phyloP scores from a whole-genome alignment of 2,888 invertebrate species.

The Sympetrum striolatum region DNA sequence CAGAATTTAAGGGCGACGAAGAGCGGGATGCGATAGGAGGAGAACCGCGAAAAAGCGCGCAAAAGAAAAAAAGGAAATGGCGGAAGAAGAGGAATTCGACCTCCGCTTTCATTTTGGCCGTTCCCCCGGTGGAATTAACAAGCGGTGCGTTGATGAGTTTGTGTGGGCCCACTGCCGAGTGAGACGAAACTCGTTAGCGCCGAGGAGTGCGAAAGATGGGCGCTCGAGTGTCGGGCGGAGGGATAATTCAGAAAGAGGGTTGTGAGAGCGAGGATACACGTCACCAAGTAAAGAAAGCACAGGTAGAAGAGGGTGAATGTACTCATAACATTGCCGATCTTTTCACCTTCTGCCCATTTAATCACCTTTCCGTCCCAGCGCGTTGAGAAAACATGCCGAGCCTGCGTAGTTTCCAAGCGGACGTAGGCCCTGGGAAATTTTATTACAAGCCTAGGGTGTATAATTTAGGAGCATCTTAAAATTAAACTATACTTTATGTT shows the following conservation, averaged over 20 bases:
- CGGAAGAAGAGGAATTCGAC: not conserved
- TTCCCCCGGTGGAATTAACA: not conserved
- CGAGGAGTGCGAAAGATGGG: conserved; percentile 16
- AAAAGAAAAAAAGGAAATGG: not conserved
- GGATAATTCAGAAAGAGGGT: not conserved
- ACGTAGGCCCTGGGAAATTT: no score
- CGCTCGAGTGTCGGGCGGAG: not conserved
- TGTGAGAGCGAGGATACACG: not conserved
- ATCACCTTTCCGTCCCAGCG: no score
- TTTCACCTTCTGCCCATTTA: no score
- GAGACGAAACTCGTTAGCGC: conserved; percentile 32
- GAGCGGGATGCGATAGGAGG: not conserved
- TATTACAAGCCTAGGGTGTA: no score
- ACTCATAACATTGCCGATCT: no score
- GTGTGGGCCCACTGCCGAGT: not conserved
- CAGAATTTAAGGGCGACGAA: not conserved
- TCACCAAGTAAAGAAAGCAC: not conserved
- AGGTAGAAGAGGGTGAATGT: not conserved
- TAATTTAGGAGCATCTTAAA: no score
- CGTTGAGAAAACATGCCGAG: no score
- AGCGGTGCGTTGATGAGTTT: conserved; percentile 24
- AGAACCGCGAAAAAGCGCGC: not conserved
- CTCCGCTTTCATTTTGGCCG: not conserved
- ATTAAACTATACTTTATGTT: no score
- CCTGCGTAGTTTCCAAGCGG: no score